phyloP scores from a whole-genome alignment of 2,888 invertebrate species.

The Mycogona germanica region DNA sequence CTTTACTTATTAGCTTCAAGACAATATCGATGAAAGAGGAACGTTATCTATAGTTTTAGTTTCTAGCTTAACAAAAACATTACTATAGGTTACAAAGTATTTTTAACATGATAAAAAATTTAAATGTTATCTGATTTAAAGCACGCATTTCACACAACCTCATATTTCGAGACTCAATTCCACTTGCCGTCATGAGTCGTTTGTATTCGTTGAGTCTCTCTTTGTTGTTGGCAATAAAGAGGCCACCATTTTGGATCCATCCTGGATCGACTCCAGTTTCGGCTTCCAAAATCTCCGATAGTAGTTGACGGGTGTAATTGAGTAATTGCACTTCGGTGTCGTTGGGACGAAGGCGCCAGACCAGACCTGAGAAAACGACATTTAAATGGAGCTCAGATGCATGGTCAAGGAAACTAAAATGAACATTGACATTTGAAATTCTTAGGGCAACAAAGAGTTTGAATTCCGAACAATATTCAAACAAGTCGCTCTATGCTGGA shows the following conservation, averaged over 20 bases:
- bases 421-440: no score
- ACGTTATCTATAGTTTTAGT: no score
- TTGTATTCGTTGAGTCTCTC: conserved; percentile 71
- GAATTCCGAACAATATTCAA: no score
- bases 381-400: no score
- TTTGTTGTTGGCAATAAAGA: conserved; percentile 69
- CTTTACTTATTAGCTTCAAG: no score
- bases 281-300: conserved; percentile 50
- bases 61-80: no score
- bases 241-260: conserved; percentile 79
- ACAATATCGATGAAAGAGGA: no score
- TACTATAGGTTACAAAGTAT: not conserved
- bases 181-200: conserved; percentile 50
- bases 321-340: conserved; percentile 74
- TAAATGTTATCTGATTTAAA: not conserved
- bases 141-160: no score
- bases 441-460: no score
- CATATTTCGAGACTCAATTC: not conserved
- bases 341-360: conserved; percentile 72
- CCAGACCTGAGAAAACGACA: conserved; percentile 42
- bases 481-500: no score
- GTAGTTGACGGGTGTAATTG: conserved; percentile 52
- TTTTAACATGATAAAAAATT: conserved; percentile 1
- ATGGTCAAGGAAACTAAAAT: no score
- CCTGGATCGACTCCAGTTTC: conserved; percentile 73